Evolutionary conservation across 2,113 vertebrate genomes (phyloP).

Genomic region (Pampusana beccarii): DNA sequence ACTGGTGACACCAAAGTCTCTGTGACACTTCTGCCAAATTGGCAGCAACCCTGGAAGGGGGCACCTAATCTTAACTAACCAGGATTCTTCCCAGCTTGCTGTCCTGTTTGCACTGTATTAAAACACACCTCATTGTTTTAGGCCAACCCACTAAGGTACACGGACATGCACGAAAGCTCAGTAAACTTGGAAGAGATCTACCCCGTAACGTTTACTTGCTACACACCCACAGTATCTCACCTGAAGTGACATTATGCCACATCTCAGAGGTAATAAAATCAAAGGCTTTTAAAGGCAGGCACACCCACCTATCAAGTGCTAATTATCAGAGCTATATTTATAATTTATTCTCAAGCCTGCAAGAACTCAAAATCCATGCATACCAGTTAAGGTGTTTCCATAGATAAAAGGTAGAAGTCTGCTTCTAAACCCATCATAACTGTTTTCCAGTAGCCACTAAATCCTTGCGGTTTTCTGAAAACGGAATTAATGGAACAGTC

Average conservation of each 20-base stretch:
- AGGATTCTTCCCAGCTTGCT: neutral
- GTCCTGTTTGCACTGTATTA: neutral
- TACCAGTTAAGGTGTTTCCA: neutral
- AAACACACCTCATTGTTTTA: neutral
- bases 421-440: neutral
- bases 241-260: neutral
- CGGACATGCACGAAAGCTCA: accelerated
- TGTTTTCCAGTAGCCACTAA: neutral
- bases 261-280: neutral
- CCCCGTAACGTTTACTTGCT: neutral
- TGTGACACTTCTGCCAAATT: neutral
- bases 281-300: neutral
- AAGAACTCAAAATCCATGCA: neutral
- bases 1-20: neutral
- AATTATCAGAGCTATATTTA: neutral
- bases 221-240: neutral
- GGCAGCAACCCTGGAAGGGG: neutral
- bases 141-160: neutral
- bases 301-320: neutral
- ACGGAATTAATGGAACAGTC: neutral
- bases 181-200: neutral
- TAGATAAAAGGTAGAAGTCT: neutral
- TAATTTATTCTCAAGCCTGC: neutral
- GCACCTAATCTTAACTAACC: neutral
- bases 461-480: neutral